Base-by-base conservation (phyloP, 1,140 invertebrate species). In the Aphis gossypii region DNA sequence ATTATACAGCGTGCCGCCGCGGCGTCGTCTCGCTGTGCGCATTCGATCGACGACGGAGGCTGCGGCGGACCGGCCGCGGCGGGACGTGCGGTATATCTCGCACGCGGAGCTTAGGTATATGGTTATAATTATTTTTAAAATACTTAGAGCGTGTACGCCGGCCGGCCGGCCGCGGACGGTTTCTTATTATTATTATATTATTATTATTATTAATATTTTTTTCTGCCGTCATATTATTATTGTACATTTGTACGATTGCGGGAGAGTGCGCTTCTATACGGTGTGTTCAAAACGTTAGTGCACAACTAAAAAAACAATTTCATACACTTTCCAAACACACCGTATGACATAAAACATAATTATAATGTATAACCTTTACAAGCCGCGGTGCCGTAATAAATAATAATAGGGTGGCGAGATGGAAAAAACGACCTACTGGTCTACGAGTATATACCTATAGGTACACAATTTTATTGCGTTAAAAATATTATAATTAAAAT, bases 91-190 rank as follows among this genome's bases (percentile, higher is more conserved):
- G 51, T 23, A 7, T 30, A 87, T 48, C 44, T 48, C 44, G 14
- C 46, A 48, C 44, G 86, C 87, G 48, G 48, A 88, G 87, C 87
- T 88, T 88, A 88, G 87, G 87, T 88, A 54, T 38, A 88, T 35
- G 87, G 87, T 89, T 41, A 89, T 56, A 89, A 89, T 56, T 89
- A 89, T 89, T 89, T 89, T 89, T 89, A 54, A 56, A 89, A 89
- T 56, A 56, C 87, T 25, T 38, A 48, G 4, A 51, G 23, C 35
- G 4, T 86, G 44, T 82, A 82, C 76, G 76, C 76, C 35, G 35
- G 87, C n/a, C 87, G 87, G 87, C 30, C 48, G 48, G 14, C 48
- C n/a, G 48, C 87, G 35, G 87, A 88, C 86, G 87, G 46, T 88
- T 88, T 54, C 54, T 88, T 83, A 38, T 83, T 83, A 25, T 68